Base-by-base conservation (phyloP, 2,888 invertebrate genomes). In the Drosophila pegasa region DNA sequence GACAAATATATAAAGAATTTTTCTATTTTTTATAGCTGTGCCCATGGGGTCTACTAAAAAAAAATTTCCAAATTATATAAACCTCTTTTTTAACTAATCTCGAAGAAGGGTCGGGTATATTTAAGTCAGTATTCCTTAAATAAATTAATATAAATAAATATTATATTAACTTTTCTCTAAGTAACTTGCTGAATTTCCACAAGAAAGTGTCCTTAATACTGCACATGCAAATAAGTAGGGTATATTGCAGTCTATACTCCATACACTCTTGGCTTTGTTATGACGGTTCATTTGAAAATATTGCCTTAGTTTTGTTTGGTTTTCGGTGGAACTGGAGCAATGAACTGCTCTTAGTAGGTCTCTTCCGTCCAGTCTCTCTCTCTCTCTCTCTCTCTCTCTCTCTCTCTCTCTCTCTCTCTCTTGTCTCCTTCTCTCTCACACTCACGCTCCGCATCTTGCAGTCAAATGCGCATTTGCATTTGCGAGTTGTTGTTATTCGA, bases 241-340 rank as follows among this genome's bases (percentile, higher is more conserved):
- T 70, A 64, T 54, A 6, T 50, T n/a, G 6, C 2, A 57, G 66
- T 67, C 45, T 40, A 22, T 20, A 22, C 8, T n/a, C 12, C n/a
- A 7, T 12, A 0, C 9, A 9, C 16, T 18, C 18, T 20, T 16
- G 33, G 27, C 25, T 60, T 45, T 71, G 60, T 75, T 75, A 71
- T 66, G 66, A 75, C 57, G 64, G 51, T 43, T 73, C 50, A 50
- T 47, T 62, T 56, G 18, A 6, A 40, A 43, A 35, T 56, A 22
- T 33, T 50, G 50, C 55, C 48, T 31, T 22, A 25, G 16, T 25
- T 58, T 47, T 33, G 43, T 55, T 56, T 37, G 41, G 48, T 54
- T 69, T 63, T 25, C 33, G 43, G 29, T 2, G 25, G 4, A 80
- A 84, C 45, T 87, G 48, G 82, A 78, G 78, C 82, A 82, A 80